Evolutionary conservation across 2,113 vertebrate genomes (phyloP), one percentile per base, ranked within the genome.

Genomic region (Sturnira hondurensis): DNA sequence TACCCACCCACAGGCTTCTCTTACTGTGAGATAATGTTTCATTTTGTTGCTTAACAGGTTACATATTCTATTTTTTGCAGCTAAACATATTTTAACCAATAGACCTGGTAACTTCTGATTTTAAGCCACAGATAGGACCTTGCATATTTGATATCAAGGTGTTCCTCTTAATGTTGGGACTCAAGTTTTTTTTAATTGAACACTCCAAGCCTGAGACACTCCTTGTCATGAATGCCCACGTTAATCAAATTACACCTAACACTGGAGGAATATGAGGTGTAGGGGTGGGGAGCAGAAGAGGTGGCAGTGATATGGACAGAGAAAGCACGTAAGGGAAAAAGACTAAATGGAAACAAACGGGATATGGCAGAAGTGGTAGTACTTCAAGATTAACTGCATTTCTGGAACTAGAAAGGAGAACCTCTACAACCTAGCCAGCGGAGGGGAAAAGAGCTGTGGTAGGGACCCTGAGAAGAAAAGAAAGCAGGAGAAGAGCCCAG

Each of bases 351-450:
- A 28, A 68, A 88, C 38, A 16, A 96, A 85, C 31, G 76, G 56
- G 13, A 91, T 82, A 52, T 70, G 89, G 38, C 33, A 89, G 68
- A 93, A 47, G 15, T 43, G 15, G 8, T 80, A 47, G 26, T 50
- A 45, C 63, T 76, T 84, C 36, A 78, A 67, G 41, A 89, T 61
- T 43, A 92, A 76, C 28, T 54, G 36, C 13, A 70, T 58, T 80
- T 58, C 50, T 86, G 38, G 24, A 91, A 95, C 58, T 50, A 96
- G 95, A 58, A 80, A 94, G 73, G 26, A 90, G 26, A 94, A 77
- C 47, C 68, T 67, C n/a, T 94, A 68, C 3, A 52, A 67, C 73
- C 73, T 22, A 65, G 22, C 9, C 45, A 76, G n/a, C 68, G 65
- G 28, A 80, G 90, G 41, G 22, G 19, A 77, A 43, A 91, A 45